phyloP scores from a whole-genome alignment of 2,888 invertebrate genomes.

The Aphodius granarius region DNA sequence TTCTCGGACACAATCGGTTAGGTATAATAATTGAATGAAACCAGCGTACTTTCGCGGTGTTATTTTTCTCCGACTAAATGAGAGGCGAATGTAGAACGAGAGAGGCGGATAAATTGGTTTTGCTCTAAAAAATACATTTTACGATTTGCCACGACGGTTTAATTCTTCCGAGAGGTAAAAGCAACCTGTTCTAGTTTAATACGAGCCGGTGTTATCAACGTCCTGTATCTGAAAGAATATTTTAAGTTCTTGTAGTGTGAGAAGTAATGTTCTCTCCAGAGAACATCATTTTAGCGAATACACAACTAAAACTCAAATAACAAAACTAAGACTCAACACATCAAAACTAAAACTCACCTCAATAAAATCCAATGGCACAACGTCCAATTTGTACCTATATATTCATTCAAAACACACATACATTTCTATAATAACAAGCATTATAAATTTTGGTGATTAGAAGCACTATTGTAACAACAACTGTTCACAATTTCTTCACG shows the following conservation, averaged over 20 bases:
- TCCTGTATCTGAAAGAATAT: too few relatives aligned
- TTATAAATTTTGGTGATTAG: too few relatives aligned
- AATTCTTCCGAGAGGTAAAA: background rate
- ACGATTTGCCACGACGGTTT: background rate
- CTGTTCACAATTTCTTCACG: background rate
- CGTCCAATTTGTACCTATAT: background rate
- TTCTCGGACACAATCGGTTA: background rate
- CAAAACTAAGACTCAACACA: too few relatives aligned
- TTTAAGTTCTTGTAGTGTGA: too few relatives aligned
- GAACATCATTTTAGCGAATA: too few relatives aligned
- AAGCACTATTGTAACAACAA: too few relatives aligned
- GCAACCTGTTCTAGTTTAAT: background rate
- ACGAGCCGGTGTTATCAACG: background rate
- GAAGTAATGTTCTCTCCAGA: too few relatives aligned
- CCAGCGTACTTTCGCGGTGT: background rate
- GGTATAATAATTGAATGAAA: background rate
- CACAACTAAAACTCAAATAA: too few relatives aligned
- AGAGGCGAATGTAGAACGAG: background rate
- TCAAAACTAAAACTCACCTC: background rate
- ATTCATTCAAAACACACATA: background rate
- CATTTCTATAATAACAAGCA: too few relatives aligned
- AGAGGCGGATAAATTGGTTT: background rate
- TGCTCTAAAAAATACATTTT: background rate
- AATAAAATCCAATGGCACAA: background rate
- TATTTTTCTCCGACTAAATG: background rate